Evolutionary conservation across 2,888 invertebrate species (phyloP), one percentile per base, ranked within the genome.

Genomic region (Hemaris fuciformis): DNA sequence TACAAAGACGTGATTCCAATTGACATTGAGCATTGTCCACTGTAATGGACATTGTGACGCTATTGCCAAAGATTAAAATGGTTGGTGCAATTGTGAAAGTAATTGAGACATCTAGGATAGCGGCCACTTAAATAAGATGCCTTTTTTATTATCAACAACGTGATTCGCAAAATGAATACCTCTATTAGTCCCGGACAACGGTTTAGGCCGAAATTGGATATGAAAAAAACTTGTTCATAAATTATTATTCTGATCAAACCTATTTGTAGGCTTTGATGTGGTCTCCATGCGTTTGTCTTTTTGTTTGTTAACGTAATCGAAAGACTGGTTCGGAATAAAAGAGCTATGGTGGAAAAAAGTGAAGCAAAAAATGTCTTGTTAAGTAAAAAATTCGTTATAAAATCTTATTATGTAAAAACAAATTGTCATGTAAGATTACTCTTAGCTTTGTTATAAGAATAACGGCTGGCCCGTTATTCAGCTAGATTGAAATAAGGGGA

Each of bases 1-100:
- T 73, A 80, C 80, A 80, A 75, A 76, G 73, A 76, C 73, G 71
- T 81, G 80, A 84, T 81, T 80, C 74, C 79, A 81, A 79, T 75
- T 71, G 71, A 76, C 66, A 72, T 73, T 70, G 67, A 75, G 61
- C 68, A 76, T 80, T 79, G 79, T 79, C 70, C 74, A 72, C 65
- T 66, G 62, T 73, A 77, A 74, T 77, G 60, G 53, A 72, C 70
- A 76, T 80, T 74, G 70, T 71, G 63, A 53, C 63, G 66, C 70
- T 75, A 77, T 79, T 76, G 74, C 73, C 68, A 74, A 76, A 77
- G 75, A 76, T 72, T 71, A 72, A 73, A 72, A 64, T 57, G 62
- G 67, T 65, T 72, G 67, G 64, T 71, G 73, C 66, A 68, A 71
- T 66, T 62, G 62, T 42, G 31, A 59, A 63, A 57, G 23, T 48